phyloP scores from a whole-genome alignment of 2,113 vertebrate genomes.

The Semnornis frantzii region DNA sequence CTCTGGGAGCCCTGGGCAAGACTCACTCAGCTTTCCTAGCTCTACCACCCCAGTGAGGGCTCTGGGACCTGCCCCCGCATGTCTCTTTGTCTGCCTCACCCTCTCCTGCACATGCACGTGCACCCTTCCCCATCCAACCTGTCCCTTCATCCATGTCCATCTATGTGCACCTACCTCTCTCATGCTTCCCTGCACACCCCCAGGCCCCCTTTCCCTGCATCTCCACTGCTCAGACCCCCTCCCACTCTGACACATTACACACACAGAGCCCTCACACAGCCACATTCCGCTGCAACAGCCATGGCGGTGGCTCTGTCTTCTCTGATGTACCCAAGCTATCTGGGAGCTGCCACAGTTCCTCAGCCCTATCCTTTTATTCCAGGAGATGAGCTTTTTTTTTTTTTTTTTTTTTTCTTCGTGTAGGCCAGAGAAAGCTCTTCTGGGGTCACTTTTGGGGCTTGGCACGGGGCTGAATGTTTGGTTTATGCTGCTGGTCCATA shows the following conservation, averaged over 20 bases:
- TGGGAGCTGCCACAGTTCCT: not conserved
- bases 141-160: rapidly evolving
- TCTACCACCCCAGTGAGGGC: not conserved
- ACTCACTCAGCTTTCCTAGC: not conserved
- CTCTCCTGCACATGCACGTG: not conserved
- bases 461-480: not conserved
- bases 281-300: not conserved
- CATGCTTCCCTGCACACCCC: not conserved
- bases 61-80: not conserved
- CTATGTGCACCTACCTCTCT: rapidly evolving
- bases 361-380: not conserved
- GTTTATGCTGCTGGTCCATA: rapidly evolving
- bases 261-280: not conserved
- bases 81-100: not conserved
- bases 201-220: not conserved
- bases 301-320: not conserved
- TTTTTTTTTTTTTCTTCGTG: not conserved
- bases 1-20: rapidly evolving
- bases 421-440: not conserved
- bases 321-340: not conserved
- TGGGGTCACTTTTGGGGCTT: not conserved
- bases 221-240: not conserved
- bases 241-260: not conserved
- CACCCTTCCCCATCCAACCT: not conserved
- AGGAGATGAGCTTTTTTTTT: not conserved